Base-by-base conservation (phyloP, 2,888 invertebrate species). In the Plagodis pulveraria region DNA sequence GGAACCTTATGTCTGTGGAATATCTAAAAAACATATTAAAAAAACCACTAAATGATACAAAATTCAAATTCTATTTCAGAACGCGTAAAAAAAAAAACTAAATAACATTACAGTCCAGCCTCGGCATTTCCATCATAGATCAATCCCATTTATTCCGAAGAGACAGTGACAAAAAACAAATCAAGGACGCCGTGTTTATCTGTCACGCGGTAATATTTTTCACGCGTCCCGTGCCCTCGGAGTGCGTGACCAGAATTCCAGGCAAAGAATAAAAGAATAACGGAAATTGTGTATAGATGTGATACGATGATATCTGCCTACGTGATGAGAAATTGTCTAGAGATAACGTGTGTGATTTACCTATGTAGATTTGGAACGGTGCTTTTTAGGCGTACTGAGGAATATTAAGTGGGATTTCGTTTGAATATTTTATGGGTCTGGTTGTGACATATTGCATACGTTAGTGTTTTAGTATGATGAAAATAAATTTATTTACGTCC, bases 171-270 rank as follows among this genome's bases (percentile, higher is more conserved):
- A 74, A 73, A 60, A 72, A 78, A 82, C 81, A 81, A 83, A 82
- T 81, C 84, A 79, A 74, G 77, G 67, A 66, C 36, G 52, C 45
- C 60, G 60, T 78, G 80, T 78, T 78, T 83, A 78, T 81, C 78
- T 79, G 76, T 76, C 74, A 63, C 69, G 64, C 57, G 70, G 76
- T 80, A 72, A 78, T 84, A 83, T 83, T 81, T 84, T 77, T 80
- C 80, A 72, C 81, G 77, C 80, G 76, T 69, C 74, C 72, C 66
- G 68, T 71, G 68, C 70, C 72, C 68, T 66, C 53, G 55, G 62
- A 55, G 66, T 48, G 69, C 84, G 82, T 84, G 84, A 81, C 81
- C 68, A 56, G 80, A 67, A 77, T 83, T 50, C 57, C 35, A 49
- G 44, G 7, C 75, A 73, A 40, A 74, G 76, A 71, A 53, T 71